A percentile compares a stretch with the other conserved stretches of the same genome.
Evolutionary conservation across 2,888 invertebrate species (phyloP).

Genomic region (Perizoma flavofasciatum): DNA sequence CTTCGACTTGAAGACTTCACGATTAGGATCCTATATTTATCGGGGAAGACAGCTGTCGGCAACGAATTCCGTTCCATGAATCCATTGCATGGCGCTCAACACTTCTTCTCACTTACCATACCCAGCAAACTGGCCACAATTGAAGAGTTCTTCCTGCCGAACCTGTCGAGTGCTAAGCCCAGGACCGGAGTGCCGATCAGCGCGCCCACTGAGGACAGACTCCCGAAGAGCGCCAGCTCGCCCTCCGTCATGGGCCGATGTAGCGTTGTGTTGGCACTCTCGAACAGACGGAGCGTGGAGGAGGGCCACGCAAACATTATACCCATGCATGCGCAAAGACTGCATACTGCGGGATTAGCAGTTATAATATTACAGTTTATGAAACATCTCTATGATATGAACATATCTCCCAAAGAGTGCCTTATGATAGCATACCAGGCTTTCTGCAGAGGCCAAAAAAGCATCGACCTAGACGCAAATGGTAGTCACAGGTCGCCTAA

Average conservation of each 20-base stretch:
- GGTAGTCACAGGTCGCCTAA: no score
- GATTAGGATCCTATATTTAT: no score
- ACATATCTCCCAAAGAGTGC: no score
- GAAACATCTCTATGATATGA: no score
- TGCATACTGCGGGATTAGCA: slow-evolving; percentile 49
- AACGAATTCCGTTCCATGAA: no score
- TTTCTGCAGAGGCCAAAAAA: no score
- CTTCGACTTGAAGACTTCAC: no score
- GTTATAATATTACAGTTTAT: not conserved
- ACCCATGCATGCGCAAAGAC: slow-evolving; percentile 56
- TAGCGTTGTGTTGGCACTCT: slow-evolving; percentile 59
- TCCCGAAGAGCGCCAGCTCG: slow-evolving; percentile 59
- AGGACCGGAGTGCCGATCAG: slow-evolving; percentile 55
- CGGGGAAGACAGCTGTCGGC: no score
- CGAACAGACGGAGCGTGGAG: slow-evolving; percentile 58
- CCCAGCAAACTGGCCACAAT: slow-evolving; percentile 47
- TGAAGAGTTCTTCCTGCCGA: slow-evolving; percentile 59
- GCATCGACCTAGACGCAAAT: no score
- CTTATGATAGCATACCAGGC: no score
- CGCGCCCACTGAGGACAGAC: slow-evolving; percentile 60
- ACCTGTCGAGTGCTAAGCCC: slow-evolving; percentile 49
- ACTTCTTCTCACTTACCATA: slow-evolving; percentile 51
- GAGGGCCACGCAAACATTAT: slow-evolving; percentile 67
- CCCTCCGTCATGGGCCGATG: slow-evolving; percentile 59
- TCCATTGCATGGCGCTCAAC: no score